phyloP scores from a whole-genome alignment of 2,888 invertebrate genomes.

The Isotomurus palustris region DNA sequence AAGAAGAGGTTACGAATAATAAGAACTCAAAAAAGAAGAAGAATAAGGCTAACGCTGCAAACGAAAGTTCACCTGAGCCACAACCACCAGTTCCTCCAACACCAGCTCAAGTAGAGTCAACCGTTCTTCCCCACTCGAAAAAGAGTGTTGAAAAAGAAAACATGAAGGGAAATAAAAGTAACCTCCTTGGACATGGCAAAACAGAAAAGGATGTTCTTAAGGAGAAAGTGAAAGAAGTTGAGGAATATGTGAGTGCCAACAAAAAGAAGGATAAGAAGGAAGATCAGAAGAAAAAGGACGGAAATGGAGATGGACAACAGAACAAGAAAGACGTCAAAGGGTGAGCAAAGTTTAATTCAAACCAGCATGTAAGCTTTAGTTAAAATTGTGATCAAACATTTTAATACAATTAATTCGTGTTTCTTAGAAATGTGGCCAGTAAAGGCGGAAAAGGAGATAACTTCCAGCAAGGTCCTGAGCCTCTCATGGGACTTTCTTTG shows the following conservation, averaged over 20 bases:
- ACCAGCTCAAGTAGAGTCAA: constrained; percentile 22
- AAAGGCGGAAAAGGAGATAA: constrained; percentile 4
- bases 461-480: constrained; percentile 28
- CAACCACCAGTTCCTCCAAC: constrained; percentile 16
- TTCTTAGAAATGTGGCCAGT: constrained; percentile 21
- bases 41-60: constrained; percentile 54
- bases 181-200: constrained; percentile 1
- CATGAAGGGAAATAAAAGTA: neutral
- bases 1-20: constrained; percentile 9
- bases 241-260: constrained; percentile 7
- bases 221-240: constrained; percentile 26
- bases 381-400: neutral
- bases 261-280: constrained; percentile 12
- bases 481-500: constrained; percentile 44
- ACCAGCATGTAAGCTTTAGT: neutral
- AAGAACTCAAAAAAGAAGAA: constrained; percentile 52
- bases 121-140: neutral
- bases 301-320: too few species aligned
- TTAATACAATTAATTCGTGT: neutral
- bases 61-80: constrained; percentile 14
- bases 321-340: neutral
- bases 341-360: constrained; percentile 1
- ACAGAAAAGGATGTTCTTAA: constrained; percentile 26
- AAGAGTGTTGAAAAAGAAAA: neutral
- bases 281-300: constrained; percentile 25